Conservation (phyloP, 2,113 vertebrate species). For the Protobothrops flavoviridis region DNA sequence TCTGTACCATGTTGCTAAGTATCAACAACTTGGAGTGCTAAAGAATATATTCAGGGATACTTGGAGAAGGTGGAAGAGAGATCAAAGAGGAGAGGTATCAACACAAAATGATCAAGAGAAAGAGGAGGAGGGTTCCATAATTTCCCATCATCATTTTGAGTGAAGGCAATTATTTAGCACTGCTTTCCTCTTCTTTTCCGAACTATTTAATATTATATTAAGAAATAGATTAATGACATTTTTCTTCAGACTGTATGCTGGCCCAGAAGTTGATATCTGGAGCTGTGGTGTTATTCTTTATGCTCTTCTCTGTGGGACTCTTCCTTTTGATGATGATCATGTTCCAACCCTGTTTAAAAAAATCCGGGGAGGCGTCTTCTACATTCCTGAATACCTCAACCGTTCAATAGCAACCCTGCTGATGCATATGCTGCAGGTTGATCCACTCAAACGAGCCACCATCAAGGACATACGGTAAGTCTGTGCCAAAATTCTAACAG, state of each 20-base stretch:
- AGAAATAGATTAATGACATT: neutral
- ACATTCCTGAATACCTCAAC: conserved; percentile 95
- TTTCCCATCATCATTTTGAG: neutral
- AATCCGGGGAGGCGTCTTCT: conserved; percentile 98
- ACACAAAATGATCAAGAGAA: neutral
- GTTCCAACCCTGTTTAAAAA: conserved; percentile 98
- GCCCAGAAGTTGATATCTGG: conserved; percentile 98
- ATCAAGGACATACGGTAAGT: conserved; percentile 97
- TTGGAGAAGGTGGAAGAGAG: neutral
- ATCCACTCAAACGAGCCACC: conserved; percentile 94
- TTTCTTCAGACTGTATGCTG: conserved; percentile 84
- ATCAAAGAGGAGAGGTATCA: neutral
- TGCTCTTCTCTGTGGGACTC: conserved; percentile 92
- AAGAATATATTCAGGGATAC: neutral
- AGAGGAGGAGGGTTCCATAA: neutral
- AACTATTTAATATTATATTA: neutral
- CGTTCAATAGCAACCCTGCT: conserved; percentile 90
- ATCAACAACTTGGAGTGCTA: neutral
- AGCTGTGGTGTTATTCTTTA: conserved; percentile 97
- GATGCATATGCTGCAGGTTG: conserved; percentile 96
- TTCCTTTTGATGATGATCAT: conserved; percentile 96
- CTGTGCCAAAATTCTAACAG: neutral
- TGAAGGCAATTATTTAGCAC: neutral
- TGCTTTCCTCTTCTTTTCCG: neutral
- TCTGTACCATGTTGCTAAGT: neutral